Base-by-base conservation (phyloP, 2,888 invertebrate genomes). In the Aphidoletes aphidimyza region DNA sequence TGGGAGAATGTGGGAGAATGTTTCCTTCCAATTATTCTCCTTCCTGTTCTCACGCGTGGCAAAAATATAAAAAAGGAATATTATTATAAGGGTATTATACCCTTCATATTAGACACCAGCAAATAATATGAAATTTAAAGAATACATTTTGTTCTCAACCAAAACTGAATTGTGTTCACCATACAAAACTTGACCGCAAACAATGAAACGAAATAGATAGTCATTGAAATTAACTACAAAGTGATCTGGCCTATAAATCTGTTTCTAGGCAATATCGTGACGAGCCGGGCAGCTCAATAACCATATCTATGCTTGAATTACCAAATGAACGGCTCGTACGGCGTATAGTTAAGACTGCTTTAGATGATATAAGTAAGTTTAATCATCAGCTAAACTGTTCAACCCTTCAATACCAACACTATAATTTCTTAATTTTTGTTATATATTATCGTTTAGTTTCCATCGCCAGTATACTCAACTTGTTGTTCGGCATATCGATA, bases 291-390 rank as follows among this genome's bases (percentile, higher is more conserved):
- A 88, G 89, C 3, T 87, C 87, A 49, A 86, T 90, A 19, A 86
- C 86, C 14, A 87, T 90, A 37, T 86, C 88, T 14, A 86, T 90
- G 85, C 87, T 89, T 30, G 88, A 89, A 81, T 84, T 90, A 84
- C 90, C 90, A 45, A 89, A 88, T 0, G 87, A 88, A 86, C 90
- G 94, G 30, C 94, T 93, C 87, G 91, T 92, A 86, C 91, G 95
- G 85, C 93, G 93, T 84, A 92, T 94, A 17, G 91, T 93, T 0
- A 91, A 92, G 86, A 93, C 92, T 19, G 90, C 91, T 86, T 88
- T 95, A 86, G 94, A 94, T 89, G 89, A 94, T 86, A 92, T 94
- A 22, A 94, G 94, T 94, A 88, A 89, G 89, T 87, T 83, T 49
- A 37, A 17, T n/a, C 39, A n/a, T 36, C 5, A 17, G n/a, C 19